These are phyloP conservation scores for Syrrhaptes paradoxus DNA, from an alignment of 2,113 vertebrate species.

Conservation along the genomic window DNA sequence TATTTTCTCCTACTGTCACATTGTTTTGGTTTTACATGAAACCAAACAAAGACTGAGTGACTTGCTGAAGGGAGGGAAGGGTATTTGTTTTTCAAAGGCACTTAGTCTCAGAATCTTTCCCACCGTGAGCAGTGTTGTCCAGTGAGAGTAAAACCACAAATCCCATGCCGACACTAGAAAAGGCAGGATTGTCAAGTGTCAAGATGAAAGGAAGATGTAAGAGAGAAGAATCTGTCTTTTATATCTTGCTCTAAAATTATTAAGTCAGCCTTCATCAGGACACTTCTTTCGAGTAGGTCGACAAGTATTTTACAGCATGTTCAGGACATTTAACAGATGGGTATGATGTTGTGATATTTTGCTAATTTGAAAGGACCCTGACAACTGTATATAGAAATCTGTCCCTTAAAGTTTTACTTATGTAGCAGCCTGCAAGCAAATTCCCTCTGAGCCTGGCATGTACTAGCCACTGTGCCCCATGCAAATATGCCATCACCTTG, in stretches of 20 bases:
- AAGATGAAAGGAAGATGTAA: neutral
- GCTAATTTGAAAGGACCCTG: neutral
- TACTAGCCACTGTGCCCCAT: neutral
- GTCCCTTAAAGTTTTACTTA: neutral
- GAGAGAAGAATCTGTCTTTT: slow-evolving; percentile 14
- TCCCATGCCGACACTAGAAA: neutral
- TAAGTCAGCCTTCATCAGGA: neutral
- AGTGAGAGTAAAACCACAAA: neutral
- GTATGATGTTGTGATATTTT: neutral
- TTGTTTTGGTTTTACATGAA: neutral
- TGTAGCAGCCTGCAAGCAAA: neutral
- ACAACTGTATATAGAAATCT: neutral
- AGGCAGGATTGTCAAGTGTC: neutral
- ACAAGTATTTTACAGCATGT: neutral
- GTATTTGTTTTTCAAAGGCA: neutral
- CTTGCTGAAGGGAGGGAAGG: neutral
- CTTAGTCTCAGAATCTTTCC: neutral
- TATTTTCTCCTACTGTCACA: neutral
- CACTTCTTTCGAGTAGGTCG: neutral
- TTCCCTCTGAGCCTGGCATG: neutral
- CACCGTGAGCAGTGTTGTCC: neutral
- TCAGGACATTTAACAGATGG: neutral
- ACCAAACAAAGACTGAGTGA: neutral
- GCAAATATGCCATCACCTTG: neutral
- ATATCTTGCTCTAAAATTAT: neutral